Base-by-base conservation (phyloP, 2,888 invertebrate species). In the Hemistola chrysoprasaria region DNA sequence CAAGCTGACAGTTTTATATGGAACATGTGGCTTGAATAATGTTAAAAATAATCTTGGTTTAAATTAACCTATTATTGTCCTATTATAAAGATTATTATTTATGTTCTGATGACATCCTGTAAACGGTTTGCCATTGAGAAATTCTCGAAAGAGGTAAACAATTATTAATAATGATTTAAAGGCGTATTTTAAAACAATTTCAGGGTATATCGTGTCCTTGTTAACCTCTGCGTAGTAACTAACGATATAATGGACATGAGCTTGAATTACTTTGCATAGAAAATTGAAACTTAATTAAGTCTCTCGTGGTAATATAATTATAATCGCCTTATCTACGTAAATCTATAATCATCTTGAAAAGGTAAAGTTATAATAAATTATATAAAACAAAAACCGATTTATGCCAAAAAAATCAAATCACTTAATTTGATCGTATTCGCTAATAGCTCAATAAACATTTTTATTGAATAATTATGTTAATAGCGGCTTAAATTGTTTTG, bases 381-480 rank as follows among this genome's bases (percentile, higher is more conserved):
- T 32, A 32, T 31, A 22, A 32, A 32, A 42, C n/a, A 26, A 25
- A 31, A 22, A 28, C 11, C n/a, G n/a, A 11, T 10, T 38, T 34
- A 43, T 49, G 27, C 35, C 26, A 26, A 16, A 35, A 16, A 36
- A 29, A 16, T 39, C n/a, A 33, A 44, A 50, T 40, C 34, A 35
- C 50, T 44, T 50, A 53, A 50, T 53, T 50, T 30, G 40, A 47
- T 39, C 27, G 27, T 26, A 24, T 28, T 35, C 25, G 26, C 25
- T 47, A 46, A 53, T 53, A 43, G 32, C 47, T 47, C 29, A 47
- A 53, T 50, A 41, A 23, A 41, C 40, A 47, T 45, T 40, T 47
- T 46, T 48, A 50, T 48, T 38, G 40, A 44, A 29, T 44, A 44
- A 27, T 42, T 40, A 53, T 50, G 50, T 8, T 16, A 46, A 53